These are phyloP conservation scores for Trichonephila clavata DNA, from an alignment of 1,140 invertebrate species.

Conservation along the genomic window DNA sequence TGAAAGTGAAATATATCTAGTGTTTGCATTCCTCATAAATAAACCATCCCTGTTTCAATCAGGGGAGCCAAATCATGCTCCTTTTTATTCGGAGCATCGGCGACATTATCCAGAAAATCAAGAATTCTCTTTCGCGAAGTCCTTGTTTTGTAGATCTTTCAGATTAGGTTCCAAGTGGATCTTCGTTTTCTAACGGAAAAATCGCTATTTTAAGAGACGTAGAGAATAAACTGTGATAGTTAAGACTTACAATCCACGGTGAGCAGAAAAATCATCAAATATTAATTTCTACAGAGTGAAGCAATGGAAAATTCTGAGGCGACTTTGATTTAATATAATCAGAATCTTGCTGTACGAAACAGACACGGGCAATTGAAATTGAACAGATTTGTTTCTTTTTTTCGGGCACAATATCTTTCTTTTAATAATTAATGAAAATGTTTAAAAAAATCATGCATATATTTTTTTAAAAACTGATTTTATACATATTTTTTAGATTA, in stretches of 20 bases:
- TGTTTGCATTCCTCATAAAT: too few species aligned
- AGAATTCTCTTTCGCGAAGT: neutral
- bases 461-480: too few species aligned
- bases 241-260: neutral
- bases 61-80: neutral
- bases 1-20: too few species aligned
- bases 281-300: constrained; percentile 8
- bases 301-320: neutral
- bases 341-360: neutral
- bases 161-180: neutral
- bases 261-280: constrained; percentile 13
- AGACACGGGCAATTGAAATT: constrained; percentile 3
- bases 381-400: too few species aligned
- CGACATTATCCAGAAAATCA: neutral
- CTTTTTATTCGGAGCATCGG: neutral
- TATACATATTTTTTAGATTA: too few species aligned
- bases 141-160: neutral
- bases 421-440: too few species aligned
- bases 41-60: too few species aligned
- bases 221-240: constrained; percentile 44
- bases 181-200: neutral
- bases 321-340: constrained; percentile 53
- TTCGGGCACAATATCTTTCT: too few species aligned
- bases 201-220: neutral
- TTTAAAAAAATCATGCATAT: too few species aligned